Conservation (phyloP, 2,888 invertebrate genomes). For the Drosophila barbarae region DNA sequence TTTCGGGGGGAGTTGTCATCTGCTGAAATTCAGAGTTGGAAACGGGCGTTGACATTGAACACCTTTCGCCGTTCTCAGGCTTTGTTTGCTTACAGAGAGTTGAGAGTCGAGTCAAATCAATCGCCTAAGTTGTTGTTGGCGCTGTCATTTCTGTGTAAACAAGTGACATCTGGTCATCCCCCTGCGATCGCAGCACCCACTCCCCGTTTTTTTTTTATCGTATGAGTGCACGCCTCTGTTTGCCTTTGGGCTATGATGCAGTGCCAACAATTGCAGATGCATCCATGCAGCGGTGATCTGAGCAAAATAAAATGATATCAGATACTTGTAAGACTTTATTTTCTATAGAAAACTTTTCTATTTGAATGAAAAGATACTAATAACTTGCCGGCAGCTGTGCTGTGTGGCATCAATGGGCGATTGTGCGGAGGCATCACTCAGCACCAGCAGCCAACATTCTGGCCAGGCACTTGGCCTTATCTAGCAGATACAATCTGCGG, state of each 20-base stretch:
- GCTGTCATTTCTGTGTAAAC: slow-evolving; percentile 55
- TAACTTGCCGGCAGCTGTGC: neutral
- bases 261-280: slow-evolving; percentile 16
- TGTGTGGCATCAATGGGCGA: slow-evolving; percentile 30
- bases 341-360: neutral
- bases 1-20: slow-evolving; percentile 26
- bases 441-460: slow-evolving; percentile 21
- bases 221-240: slow-evolving; percentile 33
- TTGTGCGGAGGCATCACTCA: slow-evolving; percentile 15
- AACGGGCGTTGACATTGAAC: slow-evolving; percentile 33
- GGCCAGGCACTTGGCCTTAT: slow-evolving; percentile 44
- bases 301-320: slow-evolving; percentile 6
- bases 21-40: slow-evolving; percentile 18
- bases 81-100: slow-evolving; percentile 47
- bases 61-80: slow-evolving; percentile 51
- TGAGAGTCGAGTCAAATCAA: slow-evolving; percentile 18
- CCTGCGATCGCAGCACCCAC: neutral
- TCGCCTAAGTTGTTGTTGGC: slow-evolving; percentile 34
- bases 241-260: slow-evolving; percentile 13
- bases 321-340: neutral
- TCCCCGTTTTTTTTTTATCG: slow-evolving; percentile 3
- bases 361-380: neutral
- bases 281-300: neutral
- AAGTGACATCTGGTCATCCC: slow-evolving; percentile 65
- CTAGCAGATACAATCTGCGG: slow-evolving; percentile 60